phyloP scores from a whole-genome alignment of 1,140 invertebrate genomes.

The Temnothorax curvispinosus region DNA sequence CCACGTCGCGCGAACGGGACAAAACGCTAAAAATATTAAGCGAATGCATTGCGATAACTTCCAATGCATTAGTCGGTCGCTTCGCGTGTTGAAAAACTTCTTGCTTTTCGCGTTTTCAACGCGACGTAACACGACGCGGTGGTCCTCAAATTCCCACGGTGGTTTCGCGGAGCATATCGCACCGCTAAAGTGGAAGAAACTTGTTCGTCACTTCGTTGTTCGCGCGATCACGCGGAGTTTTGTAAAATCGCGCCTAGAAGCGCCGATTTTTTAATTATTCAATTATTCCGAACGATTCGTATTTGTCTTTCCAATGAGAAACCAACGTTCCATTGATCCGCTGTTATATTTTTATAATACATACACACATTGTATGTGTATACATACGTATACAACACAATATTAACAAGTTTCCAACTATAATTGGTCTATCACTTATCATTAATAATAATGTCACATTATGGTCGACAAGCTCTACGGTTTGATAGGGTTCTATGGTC shows the following conservation, averaged over 20 bases:
- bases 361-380: no score
- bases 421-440: constrained; percentile 3
- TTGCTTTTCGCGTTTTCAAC: neutral
- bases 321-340: neutral
- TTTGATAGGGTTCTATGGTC: neutral
- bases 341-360: neutral
- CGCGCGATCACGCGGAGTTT: neutral
- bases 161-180: constrained; percentile 57
- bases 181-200: constrained; percentile 46
- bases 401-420: neutral
- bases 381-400: no score
- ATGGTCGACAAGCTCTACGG: neutral
- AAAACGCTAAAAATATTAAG: constrained; percentile 28
- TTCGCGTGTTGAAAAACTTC: neutral
- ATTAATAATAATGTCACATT: constrained; percentile 8
- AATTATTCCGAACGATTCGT: neutral
- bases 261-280: neutral
- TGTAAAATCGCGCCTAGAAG: neutral
- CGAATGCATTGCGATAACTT: neutral
- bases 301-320: neutral
- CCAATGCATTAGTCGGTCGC: neutral
- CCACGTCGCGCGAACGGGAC: neutral
- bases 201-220: constrained; percentile 22
- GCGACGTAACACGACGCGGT: no score
- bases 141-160: constrained; percentile 56